Base-by-base conservation (phyloP, 2,113 vertebrate genomes). In the Pituophis catenifer region DNA sequence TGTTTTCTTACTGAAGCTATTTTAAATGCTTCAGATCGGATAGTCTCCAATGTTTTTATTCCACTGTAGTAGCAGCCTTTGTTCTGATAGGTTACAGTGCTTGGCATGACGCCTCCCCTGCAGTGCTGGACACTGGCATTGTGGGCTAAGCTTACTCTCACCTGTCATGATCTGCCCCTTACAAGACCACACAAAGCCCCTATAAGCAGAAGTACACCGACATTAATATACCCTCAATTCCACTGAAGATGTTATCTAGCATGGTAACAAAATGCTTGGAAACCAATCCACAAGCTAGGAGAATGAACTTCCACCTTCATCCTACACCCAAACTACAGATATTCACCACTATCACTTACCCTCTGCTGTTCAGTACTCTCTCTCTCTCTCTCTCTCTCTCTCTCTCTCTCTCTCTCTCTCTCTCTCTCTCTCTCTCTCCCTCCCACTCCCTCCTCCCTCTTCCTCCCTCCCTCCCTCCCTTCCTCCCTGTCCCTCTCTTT, bases 401-500 rank as follows among this genome's bases (percentile, higher is more conserved):
- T 7, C 29, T 7, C 1, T 17, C 13, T 5, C 21, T 2, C 57
- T 3, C 21, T 5, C 21, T 59, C 52, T 10, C 1, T 10, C 52
- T 9, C 52, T 52, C 8, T 10, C 52, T 6, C 5, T 7, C 38
- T 1, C 48, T 50, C 7, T 3, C 5, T 50, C 48, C 1, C 19
- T 57, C 19, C 6, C 55, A 2, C 19, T 19, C 17, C 12, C 55
- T 57, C 19, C n/a, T 33, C 6, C 7, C n/a, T 17, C n/a, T 8
- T 12, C 19, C 29, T 15, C 12, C 8, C 11, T 70, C 12, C 0
- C 12, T 7, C 29, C 3, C 1, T 17, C 13, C 1, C 21, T 2
- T 21, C 1, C 21, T 5, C 21, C 26, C 52, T 10, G 0, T 10
- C 52, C 52, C 52, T 52, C 8, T 10, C 52, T 6, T 0, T 7